Evolutionary conservation across 1,140 invertebrate species (phyloP).

Genomic region (Ips nitidus): DNA sequence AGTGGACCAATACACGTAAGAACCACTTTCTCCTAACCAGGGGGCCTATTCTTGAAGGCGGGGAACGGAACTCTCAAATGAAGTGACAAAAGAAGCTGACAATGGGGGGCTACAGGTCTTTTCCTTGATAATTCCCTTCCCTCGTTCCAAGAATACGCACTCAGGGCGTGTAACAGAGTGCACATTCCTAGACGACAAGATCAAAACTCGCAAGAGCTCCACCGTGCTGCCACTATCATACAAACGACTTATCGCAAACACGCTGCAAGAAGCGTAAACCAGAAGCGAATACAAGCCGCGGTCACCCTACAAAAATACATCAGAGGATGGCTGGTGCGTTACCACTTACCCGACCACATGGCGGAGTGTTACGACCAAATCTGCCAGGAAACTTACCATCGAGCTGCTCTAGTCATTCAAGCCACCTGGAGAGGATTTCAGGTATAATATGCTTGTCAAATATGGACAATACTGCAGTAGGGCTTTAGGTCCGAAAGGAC

Average conservation of each 20-base stretch:
- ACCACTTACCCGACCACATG: slow-evolving; percentile 33
- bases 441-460: slow-evolving; percentile 15
- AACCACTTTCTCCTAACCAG: background rate
- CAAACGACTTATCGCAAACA: slow-evolving; percentile 34
- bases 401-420: slow-evolving; percentile 37
- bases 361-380: slow-evolving; percentile 31
- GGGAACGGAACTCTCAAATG: no score
- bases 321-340: slow-evolving; percentile 39
- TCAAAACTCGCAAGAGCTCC: slow-evolving; percentile 20
- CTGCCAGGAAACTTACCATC: slow-evolving; percentile 31
- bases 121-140: no score
- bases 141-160: no score
- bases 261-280: slow-evolving; percentile 14
- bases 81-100: no score
- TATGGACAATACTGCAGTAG: background rate
- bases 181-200: slow-evolving; percentile 21
- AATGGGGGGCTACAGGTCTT: no score
- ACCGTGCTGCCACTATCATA: slow-evolving; percentile 35
- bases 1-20: slow-evolving; percentile 37
- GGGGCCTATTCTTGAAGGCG: no score
- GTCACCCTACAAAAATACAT: slow-evolving; percentile 36
- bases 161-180: no score
- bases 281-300: slow-evolving; percentile 18
- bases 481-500: background rate
- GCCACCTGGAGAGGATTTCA: slow-evolving; percentile 36